Base-by-base conservation (phyloP, 2,888 invertebrate genomes). In the Fragum sueziense region DNA sequence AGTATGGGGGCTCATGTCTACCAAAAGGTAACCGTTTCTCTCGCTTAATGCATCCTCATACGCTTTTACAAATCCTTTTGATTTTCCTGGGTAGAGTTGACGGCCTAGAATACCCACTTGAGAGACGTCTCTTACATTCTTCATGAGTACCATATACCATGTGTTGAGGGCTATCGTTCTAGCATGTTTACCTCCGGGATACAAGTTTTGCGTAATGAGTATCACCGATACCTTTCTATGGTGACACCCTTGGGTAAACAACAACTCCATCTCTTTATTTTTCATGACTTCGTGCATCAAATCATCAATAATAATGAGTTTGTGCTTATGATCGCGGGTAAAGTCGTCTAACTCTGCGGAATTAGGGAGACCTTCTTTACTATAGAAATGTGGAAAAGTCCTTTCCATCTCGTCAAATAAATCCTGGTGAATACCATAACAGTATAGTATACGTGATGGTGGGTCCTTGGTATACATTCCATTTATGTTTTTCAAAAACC, bases 381-480 rank as follows among this genome's bases (percentile, higher is more conserved):
- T 41, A 0, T 57, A 20, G 71, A 80, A 76, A 52, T 74, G 34
- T 17, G 78, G 70, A 31, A 80, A 62, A 9, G 57, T 34, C 37
- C 57, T 22, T 70, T 82, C 76, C 73, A 82, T 72, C 6, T 70
- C 25, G 37, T 82, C 74, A 31, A 75, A 79, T 17, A 79, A 34
- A 22, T 37, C 31, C 59, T 82, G 82, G 59, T 79, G 67, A 70
- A 79, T 51, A 9, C 79, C 73, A 29, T 69, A 74, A 62, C 71
- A 82, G 54, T 78, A 82, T 34, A 82, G n/a, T 2, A 80, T 57
- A 0, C 59, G 27, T 2, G 52, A 27, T 6, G 82, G 84, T 0
- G 82, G 74, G 3, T 79, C 80, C 59, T 57, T 70, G 6, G 37
- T 17, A 70, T 77, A 81, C 79, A 84, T 81, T 14, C 52, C 27